Evolutionary conservation across 2,888 invertebrate species (phyloP), one percentile per base, ranked within the genome.

Genomic region (Drosophila infuscata): DNA sequence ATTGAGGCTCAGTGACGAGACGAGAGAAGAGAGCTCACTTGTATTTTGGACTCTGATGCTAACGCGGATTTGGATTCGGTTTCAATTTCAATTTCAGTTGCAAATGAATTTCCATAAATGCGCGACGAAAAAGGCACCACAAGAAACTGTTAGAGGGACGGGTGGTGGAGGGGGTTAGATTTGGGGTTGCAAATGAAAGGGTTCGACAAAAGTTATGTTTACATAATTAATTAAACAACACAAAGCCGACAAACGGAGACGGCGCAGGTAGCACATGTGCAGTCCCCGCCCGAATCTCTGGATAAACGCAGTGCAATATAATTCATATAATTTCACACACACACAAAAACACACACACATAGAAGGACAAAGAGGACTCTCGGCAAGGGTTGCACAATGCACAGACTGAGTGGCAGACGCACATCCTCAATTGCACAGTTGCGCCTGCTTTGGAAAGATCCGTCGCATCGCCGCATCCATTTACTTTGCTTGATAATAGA

Each of bases 91-190:
- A 80, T 85, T 82, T 87, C 82, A 89, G 86, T 87, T 89, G 86
- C 89, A 90, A 91, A 91, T 91, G 88, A 90, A 91, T 91, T 91
- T 91, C 85, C 91, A 87, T 89, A 90, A 90, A 89, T 77, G 82
- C 84, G 89, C 87, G 80, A 85, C 83, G 73, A 66, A 67, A 81
- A 74, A 61, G 61, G 64, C 59, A 70, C 49, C 73, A 81, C 68
- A 46, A 74, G 65, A 74, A 79, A 77, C 65, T 67, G 66, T 67
- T 51, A 38, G 0, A 11, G 15, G 53, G 0, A 17, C 43, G 46
- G 46, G 48, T 32, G 51, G 29, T 7, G 4, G 29, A 12, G 41
- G 15, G 8, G 43, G 11, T 25, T 25, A 25, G 25, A 30, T 59
- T 57, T 54, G 66, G 79, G 79, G 79, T 79, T 79, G 79, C 46